Evolutionary conservation across 2,797 vertebrate genomes (phyloP).

Genomic region (Sternarchorhynchus goeldii): DNA sequence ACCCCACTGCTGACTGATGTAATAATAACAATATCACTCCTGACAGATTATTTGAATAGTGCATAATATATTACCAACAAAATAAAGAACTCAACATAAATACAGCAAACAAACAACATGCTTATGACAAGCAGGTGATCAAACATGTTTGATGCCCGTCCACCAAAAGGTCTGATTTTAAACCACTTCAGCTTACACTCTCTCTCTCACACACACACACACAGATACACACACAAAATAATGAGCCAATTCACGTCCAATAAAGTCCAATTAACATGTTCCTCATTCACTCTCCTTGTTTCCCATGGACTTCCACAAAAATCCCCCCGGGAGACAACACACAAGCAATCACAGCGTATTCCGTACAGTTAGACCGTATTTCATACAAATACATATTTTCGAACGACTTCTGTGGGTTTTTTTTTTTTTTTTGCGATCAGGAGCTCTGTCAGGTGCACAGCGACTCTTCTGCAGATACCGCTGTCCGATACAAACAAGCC

Average conservation of each 20-base stretch:
- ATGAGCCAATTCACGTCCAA: slow-evolving; percentile 52
- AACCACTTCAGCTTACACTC: slow-evolving; percentile 12
- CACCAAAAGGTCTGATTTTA: background rate
- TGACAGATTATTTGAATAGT: background rate
- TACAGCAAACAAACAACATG: background rate
- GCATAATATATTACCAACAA: background rate
- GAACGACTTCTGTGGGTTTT: background rate
- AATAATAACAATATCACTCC: background rate
- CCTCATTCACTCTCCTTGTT: slow-evolving; percentile 55
- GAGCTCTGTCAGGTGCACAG: slow-evolving; percentile 17
- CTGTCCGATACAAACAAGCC: slow-evolving; percentile 18
- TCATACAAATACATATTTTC: slow-evolving; percentile 15
- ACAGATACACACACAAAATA: slow-evolving; percentile 48
- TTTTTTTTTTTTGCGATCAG: background rate
- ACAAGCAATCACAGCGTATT: background rate
- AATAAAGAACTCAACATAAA: background rate
- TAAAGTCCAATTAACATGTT: slow-evolving; percentile 54
- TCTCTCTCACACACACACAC: slow-evolving; percentile 53
- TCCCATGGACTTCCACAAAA: slow-evolving; percentile 35
- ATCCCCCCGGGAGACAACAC: background rate
- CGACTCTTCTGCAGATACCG: slow-evolving; percentile 13
- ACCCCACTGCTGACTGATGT: background rate
- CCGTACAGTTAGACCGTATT: background rate
- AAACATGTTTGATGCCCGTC: background rate
- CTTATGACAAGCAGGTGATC: background rate